Conservation (phyloP, 1,140 invertebrate genomes). For the Dendroctonus ponderosae region DNA sequence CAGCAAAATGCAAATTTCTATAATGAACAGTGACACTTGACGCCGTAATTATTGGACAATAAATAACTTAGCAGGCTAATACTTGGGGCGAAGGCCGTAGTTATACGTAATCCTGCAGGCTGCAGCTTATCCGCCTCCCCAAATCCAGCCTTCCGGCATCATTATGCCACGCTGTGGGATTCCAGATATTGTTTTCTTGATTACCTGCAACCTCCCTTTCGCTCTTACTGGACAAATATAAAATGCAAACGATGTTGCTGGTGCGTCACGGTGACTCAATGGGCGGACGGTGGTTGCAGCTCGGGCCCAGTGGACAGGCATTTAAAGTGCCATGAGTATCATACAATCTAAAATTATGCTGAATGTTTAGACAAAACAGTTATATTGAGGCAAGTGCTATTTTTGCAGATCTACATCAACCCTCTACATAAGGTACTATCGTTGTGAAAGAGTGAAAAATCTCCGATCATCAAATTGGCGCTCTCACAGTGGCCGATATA, state of each 20-base stretch:
- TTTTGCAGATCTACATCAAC: not conserved
- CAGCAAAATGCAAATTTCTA: slow-evolving; percentile 19
- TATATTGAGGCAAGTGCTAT: not conserved
- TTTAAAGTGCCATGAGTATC: no score
- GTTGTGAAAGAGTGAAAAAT: slow-evolving; percentile 12
- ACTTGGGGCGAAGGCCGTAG: slow-evolving; percentile 35
- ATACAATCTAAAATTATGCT: no score
- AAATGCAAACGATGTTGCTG: slow-evolving; percentile 3
- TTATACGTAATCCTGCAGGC: slow-evolving; percentile 39
- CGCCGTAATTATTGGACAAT: slow-evolving; percentile 42
- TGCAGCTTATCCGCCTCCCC: slow-evolving; percentile 36
- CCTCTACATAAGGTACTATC: not conserved
- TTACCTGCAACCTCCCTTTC: slow-evolving; percentile 37
- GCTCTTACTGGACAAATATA: not conserved
- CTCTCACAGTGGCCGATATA: slow-evolving; percentile 14
- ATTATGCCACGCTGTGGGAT: slow-evolving; percentile 45
- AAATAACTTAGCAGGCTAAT: slow-evolving; percentile 42
- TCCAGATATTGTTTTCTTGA: slow-evolving; percentile 48
- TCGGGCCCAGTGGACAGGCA: no score
- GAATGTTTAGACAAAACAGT: no score
- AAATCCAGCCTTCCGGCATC: slow-evolving; percentile 39
- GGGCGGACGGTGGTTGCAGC: no score
- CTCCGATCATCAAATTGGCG: slow-evolving; percentile 7
- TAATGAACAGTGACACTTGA: slow-evolving; percentile 31
- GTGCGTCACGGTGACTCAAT: not conserved